phyloP scores from a whole-genome alignment of 2,113 vertebrate genomes.

The Chiloscyllium plagiosum region DNA sequence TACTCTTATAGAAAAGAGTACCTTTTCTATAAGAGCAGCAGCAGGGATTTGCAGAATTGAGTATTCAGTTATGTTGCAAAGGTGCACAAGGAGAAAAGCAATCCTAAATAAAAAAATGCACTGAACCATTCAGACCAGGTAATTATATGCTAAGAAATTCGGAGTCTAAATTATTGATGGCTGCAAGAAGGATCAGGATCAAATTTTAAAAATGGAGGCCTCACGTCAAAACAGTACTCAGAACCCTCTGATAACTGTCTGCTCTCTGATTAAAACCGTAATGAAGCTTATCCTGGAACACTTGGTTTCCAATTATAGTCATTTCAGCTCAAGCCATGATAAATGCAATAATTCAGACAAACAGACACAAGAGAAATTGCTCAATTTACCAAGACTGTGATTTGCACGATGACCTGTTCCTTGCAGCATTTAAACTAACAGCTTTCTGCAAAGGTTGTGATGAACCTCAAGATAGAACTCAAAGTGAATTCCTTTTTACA shows the following conservation, averaged over 20 bases:
- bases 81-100: neutral
- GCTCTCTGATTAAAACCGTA: slow-evolving; percentile 5
- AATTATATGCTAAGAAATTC: neutral
- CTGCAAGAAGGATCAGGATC: neutral
- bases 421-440: neutral
- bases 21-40: neutral
- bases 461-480: neutral
- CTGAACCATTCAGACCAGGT: neutral
- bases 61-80: neutral
- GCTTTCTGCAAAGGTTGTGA: neutral
- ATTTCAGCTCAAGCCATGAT: slow-evolving; percentile 9
- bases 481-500: neutral
- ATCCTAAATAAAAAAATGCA: neutral
- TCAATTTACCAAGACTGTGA: neutral
- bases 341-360: neutral
- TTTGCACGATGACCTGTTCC: neutral
- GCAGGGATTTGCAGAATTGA: neutral
- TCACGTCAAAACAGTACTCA: neutral
- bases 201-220: neutral
- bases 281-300: neutral
- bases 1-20: neutral
- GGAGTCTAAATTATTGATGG: neutral
- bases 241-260: neutral
- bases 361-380: neutral
- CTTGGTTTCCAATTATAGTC: neutral